Evolutionary conservation across 2,797 vertebrate species (phyloP), one percentile per base, ranked within the genome.

Genomic region (Anolis apletophallus): DNA sequence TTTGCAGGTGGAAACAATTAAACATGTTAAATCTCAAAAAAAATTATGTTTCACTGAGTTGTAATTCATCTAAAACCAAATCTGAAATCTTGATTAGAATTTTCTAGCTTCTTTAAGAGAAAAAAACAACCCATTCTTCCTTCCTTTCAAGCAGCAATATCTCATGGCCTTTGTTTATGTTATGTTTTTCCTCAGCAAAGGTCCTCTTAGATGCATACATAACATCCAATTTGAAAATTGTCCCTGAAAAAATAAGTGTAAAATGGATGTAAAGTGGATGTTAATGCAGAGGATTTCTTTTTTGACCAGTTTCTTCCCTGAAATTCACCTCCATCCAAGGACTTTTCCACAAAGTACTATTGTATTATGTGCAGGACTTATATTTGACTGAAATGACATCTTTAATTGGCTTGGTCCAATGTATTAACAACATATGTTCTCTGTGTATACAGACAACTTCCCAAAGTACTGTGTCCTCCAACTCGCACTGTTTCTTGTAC

Each of bases 271-370:
- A 26, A 36, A 34, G 61, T 67, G 23, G 71, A 50, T 73, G 36
- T 46, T 19, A 74, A 46, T 32, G 29, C 55, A 79, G 17, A 76
- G 16, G 50, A 34, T 76, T 76, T 55, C 40, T 83, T 23, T 13
- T 36, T 29, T 13, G 40, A 19, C 74, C 29, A 59, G 23, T 68
- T 76, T 57, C 26, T 69, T 75, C 9, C 29, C 59, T 67, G 21
- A 5, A 57, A 19, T 55, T 67, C 34, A 82, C 61, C 32, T 21
- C 26, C 21, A 3, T 57, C 69, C 29, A 74, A 67, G 61, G 76
- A 72, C 76, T 73, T 80, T 73, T 40, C 36, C 12, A 71, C 64
- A 61, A 78, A 69, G 54, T 55, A 64, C 79, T 73, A n/a, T 79
- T 79, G 54, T 72, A 12, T 85, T 75, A 46, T 17, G 26, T 61